A percentile compares a stretch with the other conserved stretches of the same genome.
Evolutionary conservation across 1,140 invertebrate genomes (phyloP).

Genomic region (Eriosoma lanigerum): DNA sequence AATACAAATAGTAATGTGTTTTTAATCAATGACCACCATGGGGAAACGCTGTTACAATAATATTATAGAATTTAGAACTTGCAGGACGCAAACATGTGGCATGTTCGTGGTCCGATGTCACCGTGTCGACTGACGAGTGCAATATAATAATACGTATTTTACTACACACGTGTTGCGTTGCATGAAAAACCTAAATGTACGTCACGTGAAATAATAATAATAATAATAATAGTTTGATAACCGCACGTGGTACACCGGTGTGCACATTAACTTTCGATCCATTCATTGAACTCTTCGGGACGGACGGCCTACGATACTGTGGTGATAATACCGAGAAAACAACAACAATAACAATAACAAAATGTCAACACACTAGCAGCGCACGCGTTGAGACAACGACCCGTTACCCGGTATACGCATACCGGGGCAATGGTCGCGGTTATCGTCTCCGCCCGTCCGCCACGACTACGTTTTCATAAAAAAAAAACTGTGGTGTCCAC

Average conservation of each 20-base stretch:
- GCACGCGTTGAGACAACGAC: neutral
- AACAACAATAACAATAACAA: neutral
- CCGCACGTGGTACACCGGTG: too few relatives aligned
- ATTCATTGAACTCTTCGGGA: conserved; percentile 37
- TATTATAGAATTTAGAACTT: too few relatives aligned
- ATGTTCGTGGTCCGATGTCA: too few relatives aligned
- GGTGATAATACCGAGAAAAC: neutral
- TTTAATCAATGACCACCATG: too few relatives aligned
- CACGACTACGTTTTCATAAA: neutral
- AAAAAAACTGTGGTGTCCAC: too few relatives aligned
- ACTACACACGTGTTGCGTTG: too few relatives aligned
- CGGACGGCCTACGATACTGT: neutral
- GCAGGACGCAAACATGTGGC: too few relatives aligned
- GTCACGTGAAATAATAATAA: neutral
- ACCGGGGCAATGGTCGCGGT: conserved; percentile 23
- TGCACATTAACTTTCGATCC: conserved; percentile 44
- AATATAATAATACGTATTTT: neutral
- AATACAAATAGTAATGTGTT: too few relatives aligned
- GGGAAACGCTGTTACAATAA: too few relatives aligned
- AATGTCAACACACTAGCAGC: neutral
- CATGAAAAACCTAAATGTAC: neutral
- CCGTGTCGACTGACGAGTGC: too few relatives aligned
- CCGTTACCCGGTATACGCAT: conserved; percentile 12
- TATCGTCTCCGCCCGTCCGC: neutral
- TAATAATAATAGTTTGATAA: too few relatives aligned